Evolutionary conservation across 1,140 invertebrate species (phyloP).

Genomic region (Trichonephila clavipes): DNA sequence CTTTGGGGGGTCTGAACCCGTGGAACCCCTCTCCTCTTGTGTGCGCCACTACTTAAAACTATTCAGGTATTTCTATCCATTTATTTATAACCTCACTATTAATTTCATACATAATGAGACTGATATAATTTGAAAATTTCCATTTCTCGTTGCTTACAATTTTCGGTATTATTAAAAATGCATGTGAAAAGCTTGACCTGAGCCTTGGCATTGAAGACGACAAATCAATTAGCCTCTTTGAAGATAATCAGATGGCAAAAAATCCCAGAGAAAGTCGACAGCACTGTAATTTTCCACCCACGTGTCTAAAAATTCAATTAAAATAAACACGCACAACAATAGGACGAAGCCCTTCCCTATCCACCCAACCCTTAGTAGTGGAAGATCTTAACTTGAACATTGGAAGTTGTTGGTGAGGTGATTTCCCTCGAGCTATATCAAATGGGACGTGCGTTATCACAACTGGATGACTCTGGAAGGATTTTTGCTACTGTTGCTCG

Average conservation of each 20-base stretch:
- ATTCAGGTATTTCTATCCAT: no score
- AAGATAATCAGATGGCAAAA: neutral
- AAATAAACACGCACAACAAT: neutral
- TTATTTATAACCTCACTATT: no score
- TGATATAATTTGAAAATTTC: no score
- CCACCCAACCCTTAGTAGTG: neutral
- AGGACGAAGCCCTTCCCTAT: neutral
- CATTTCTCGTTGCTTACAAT: neutral
- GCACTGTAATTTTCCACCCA: conserved; percentile 44
- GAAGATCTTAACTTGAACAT: no score
- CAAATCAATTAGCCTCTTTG: conserved; percentile 11
- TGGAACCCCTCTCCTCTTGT: no score
- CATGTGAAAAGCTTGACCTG: neutral
- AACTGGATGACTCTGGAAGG: no score
- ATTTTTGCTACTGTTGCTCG: no score
- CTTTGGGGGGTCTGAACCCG: no score
- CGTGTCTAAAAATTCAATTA: conserved; percentile 40
- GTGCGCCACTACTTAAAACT: no score
- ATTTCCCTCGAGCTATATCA: no score
- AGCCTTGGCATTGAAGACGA: conserved; percentile 40
- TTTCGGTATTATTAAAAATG: neutral
- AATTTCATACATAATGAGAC: no score
- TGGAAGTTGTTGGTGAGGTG: neutral
- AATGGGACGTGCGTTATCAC: no score
- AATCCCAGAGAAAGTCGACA: neutral